Conservation (phyloP, 2,797 vertebrate genomes). For the Enteromius fasciolatus region DNA sequence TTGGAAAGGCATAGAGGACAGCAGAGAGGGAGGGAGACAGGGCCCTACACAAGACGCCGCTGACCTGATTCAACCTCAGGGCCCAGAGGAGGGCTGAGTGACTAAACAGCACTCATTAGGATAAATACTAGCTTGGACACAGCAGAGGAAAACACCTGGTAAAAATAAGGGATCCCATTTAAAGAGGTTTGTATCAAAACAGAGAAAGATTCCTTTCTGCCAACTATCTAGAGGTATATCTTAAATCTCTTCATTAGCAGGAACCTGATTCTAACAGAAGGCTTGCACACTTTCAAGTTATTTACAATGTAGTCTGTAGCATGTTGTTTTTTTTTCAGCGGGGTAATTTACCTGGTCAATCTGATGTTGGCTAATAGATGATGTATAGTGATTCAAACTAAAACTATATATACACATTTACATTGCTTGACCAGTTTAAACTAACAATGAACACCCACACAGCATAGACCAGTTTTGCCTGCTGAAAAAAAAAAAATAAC, state of each 20-base stretch:
- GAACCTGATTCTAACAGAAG: not conserved
- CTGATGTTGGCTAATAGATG: not conserved
- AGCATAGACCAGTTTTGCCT: not conserved
- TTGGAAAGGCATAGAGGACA: constrained; percentile 60
- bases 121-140: constrained; percentile 67
- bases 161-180: constrained; percentile 59
- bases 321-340: not conserved
- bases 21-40: constrained; percentile 32
- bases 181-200: not conserved
- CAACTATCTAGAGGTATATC: not conserved
- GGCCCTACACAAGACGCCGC: constrained; percentile 34
- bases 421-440: not conserved
- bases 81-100: constrained; percentile 46
- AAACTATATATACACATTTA: not conserved
- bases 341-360: no score
- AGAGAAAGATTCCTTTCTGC: not conserved
- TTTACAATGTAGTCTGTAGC: not conserved
- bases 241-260: not conserved
- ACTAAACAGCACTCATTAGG: constrained; percentile 64
- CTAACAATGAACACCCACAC: not conserved
- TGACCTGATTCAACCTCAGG: constrained; percentile 46
- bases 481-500: no score
- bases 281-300: not conserved
- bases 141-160: constrained; percentile 55
- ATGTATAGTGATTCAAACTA: not conserved